Evolutionary conservation across 2,888 invertebrate species (phyloP), one percentile per base, ranked within the genome.

Genomic region (Octonoba sinensis): DNA sequence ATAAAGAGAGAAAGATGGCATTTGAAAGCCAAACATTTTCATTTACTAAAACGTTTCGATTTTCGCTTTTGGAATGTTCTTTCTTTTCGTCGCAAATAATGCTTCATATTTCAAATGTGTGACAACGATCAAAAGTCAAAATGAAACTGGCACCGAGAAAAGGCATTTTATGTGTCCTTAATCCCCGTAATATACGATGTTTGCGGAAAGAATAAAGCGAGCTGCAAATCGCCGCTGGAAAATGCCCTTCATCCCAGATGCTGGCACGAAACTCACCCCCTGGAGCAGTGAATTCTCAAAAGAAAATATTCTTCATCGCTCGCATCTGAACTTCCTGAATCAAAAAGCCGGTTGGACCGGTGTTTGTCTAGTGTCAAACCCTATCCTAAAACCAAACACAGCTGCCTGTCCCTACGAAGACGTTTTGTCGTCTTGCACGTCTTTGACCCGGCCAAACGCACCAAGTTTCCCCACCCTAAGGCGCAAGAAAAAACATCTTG

Each of bases 321-420:
- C 6, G 47, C 18, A 36, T 54, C 36, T 60, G 27, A 54, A 73
- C 73, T 81, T 73, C 79, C 73, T 73, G 73, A 73, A 69, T 73
- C 62, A 24, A 8, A 62, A 60, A 81, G 79, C 79, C 79, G 79
- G 79, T 81, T 46, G 62, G 60, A 81, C 79, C 73, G 73, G 79
- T 81, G 79, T 73, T 81, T 81, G 62, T 62, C 44, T 62, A 72
- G 51, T 72, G 78, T 79, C 78, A 73, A 81, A 69, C 67, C 72
- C 72, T 60, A 79, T 79, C 79, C 79, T 49, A 81, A 81, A 81
- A 64, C 79, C 73, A 81, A 81, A 81, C 79, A 81, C 79, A 81
- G 79, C 79, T 81, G 79, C 60, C 73, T 70, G 46, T 36, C 36
- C 62, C 6, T 62, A 27, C 69, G 44, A 81, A 73, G 64, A 73